These are phyloP conservation scores for Alcis repandata DNA, from an alignment of 2,888 invertebrate genomes.

Conservation along the genomic window DNA sequence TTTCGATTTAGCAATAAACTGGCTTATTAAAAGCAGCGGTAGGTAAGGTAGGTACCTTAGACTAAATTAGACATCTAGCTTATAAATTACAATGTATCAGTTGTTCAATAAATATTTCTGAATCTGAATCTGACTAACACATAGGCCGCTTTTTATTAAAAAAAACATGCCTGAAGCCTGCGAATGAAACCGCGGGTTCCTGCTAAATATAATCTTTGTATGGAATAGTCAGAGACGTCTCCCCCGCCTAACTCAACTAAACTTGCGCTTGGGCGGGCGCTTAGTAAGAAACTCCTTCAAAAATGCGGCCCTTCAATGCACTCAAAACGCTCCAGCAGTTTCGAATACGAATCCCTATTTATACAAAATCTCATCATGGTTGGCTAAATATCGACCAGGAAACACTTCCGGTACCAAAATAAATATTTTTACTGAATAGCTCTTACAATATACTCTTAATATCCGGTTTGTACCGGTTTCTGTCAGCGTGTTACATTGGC, in stretches of 20 bases:
- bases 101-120: too few relatives aligned
- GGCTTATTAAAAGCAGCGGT: too few relatives aligned
- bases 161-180: too few relatives aligned
- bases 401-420: slow-evolving; percentile 46
- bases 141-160: too few relatives aligned
- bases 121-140: too few relatives aligned
- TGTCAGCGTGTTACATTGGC: neutral
- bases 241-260: neutral
- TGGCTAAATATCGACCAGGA: slow-evolving; percentile 31
- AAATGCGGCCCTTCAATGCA: slow-evolving; percentile 4
- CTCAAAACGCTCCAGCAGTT: slow-evolving; percentile 3
- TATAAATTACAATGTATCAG: too few relatives aligned
- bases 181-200: too few relatives aligned
- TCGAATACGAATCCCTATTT: slow-evolving; percentile 9
- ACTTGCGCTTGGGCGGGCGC: neutral
- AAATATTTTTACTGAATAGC: slow-evolving; percentile 46
- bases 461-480: slow-evolving; percentile 47
- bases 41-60: too few relatives aligned
- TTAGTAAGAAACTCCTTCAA: neutral
- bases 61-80: too few relatives aligned
- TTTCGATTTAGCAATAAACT: too few relatives aligned
- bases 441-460: too few relatives aligned
- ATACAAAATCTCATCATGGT: slow-evolving; percentile 23
- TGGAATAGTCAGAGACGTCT: neutral
- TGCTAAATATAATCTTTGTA: too few relatives aligned